These are phyloP conservation scores for Carcharodon carcharias DNA, from an alignment of 2,797 vertebrate species.

Conservation along the genomic window DNA sequence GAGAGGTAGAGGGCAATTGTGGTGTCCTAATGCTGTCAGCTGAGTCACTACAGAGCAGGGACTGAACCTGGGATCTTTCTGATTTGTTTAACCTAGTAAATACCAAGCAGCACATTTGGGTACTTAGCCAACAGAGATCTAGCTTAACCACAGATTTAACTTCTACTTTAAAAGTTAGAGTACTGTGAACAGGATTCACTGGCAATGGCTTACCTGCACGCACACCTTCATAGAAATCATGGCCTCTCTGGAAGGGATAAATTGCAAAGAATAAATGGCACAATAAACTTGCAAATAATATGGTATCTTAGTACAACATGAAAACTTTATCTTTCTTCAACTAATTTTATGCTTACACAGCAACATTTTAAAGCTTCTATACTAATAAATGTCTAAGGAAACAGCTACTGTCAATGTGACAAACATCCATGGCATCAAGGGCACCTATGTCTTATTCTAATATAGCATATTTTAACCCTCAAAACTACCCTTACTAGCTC, in stretches of 20 bases:
- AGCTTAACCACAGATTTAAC: not conserved
- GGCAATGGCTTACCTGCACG: conserved; percentile 61
- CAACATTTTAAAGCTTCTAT: not conserved
- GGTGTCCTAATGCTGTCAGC: not conserved
- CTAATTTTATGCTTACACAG: not conserved
- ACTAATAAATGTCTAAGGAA: not conserved
- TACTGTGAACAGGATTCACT: not conserved
- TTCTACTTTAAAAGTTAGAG: not conserved
- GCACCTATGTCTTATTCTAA: not conserved
- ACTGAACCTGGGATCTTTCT: not conserved
- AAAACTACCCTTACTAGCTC: not conserved
- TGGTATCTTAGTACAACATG: not conserved
- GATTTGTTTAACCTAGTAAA: not conserved
- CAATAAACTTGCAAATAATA: not conserved
- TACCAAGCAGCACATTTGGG: not conserved
- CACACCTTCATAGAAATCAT: conserved; percentile 76
- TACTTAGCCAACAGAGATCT: not conserved
- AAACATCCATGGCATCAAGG: not conserved
- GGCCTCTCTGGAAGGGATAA: conserved; percentile 60
- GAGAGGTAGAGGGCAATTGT: not conserved
- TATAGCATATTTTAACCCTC: not conserved
- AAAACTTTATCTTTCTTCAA: not conserved
- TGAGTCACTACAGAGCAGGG: not conserved
- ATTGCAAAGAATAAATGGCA: not conserved
- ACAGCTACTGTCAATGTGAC: not conserved